Percentiles rank a stretch among this genome's conserved stretches.
These are phyloP conservation scores for Puntigrus tetrazona DNA, from an alignment of 2,113 vertebrate genomes.

Conservation along the genomic window DNA sequence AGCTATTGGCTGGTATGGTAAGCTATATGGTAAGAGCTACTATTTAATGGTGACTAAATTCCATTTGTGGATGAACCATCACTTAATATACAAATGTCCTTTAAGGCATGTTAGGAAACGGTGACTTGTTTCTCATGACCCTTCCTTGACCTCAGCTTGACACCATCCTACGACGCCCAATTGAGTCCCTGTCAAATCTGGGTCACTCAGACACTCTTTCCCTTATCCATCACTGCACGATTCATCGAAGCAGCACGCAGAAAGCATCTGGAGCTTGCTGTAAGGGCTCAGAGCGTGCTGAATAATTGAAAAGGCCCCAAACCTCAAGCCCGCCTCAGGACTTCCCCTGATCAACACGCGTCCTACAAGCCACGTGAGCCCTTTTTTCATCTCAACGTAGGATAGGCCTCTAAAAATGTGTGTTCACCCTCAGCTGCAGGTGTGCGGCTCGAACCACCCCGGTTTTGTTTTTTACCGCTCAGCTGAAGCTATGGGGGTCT, in stretches of 20 bases:
- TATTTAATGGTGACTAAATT: background rate
- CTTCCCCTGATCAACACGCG: background rate
- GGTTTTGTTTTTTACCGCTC: background rate
- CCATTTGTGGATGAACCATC: background rate
- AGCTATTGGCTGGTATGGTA: background rate
- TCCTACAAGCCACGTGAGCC: background rate
- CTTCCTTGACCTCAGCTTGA: background rate
- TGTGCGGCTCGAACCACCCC: background rate
- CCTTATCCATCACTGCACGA: conserved; percentile 20
- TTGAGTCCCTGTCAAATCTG: conserved; percentile 28
- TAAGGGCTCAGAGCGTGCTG: conserved; percentile 33
- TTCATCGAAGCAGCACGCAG: conserved; percentile 27
- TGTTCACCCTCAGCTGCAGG: conserved; percentile 33
- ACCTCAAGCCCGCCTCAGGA: conserved; percentile 11
- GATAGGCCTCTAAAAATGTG: background rate
- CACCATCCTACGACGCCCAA: background rate
- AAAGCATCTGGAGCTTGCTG: conserved; percentile 25
- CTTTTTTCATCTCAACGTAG: background rate
- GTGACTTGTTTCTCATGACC: conserved; percentile 27
- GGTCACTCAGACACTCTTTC: background rate
- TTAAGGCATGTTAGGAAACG: conserved; percentile 1
- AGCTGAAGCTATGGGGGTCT: background rate
- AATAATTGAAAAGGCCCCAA: conserved; percentile 49
- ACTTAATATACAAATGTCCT: background rate
- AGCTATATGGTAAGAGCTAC: background rate